Evolutionary conservation across 1,140 invertebrate genomes (phyloP).

Genomic region (Leptinotarsa lineolata): DNA sequence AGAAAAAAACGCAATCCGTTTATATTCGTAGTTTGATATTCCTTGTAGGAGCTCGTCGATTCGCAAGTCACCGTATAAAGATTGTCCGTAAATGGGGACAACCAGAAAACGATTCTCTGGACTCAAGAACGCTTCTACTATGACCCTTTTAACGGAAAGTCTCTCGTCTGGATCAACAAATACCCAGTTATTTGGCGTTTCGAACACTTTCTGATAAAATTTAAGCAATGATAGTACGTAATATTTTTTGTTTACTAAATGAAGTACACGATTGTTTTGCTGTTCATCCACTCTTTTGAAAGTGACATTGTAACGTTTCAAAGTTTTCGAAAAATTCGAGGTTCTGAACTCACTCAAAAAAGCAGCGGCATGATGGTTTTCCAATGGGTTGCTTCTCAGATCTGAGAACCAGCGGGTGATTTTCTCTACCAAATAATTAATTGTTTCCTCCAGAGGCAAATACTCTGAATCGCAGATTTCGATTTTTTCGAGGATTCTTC

Average conservation of each 20-base stretch:
- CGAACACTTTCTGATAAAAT: background rate
- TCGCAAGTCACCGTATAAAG: background rate
- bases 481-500: background rate
- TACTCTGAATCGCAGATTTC: background rate
- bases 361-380: slow-evolving; percentile 2
- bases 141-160: background rate
- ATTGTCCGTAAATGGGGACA: background rate
- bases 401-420: background rate
- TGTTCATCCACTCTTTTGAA: background rate
- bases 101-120: background rate
- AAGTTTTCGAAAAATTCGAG: background rate
- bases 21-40: background rate
- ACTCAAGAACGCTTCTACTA: background rate
- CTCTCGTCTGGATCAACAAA: background rate
- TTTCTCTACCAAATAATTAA: background rate
- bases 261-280: background rate
- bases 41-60: background rate
- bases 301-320: background rate
- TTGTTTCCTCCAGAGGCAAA: background rate
- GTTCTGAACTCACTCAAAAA: background rate
- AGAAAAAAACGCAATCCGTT: background rate
- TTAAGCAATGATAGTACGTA: background rate
- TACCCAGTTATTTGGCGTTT: background rate
- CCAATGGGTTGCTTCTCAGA: background rate
- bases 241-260: background rate